phyloP scores from a whole-genome alignment of 2,797 vertebrate genomes.

The Pseudochromis fuscus region DNA sequence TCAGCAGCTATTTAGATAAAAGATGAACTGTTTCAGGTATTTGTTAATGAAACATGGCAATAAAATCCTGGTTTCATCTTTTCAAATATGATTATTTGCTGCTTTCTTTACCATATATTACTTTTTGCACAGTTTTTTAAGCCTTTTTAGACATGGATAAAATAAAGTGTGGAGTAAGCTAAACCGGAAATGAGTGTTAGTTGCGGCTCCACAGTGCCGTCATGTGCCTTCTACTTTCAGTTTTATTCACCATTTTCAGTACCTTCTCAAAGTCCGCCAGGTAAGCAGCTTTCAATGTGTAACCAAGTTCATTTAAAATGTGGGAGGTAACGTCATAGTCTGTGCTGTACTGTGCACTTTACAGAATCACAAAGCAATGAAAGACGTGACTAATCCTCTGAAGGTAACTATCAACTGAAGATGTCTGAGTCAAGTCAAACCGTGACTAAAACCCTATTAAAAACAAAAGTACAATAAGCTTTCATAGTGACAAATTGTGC shows the following conservation, averaged over 20 bases:
- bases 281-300: neutral
- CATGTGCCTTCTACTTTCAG: neutral
- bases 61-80: neutral
- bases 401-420: neutral
- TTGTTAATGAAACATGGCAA: too few relatives aligned
- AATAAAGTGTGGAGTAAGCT: neutral
- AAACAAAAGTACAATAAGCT: neutral
- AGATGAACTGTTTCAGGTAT: too few relatives aligned
- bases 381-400: constrained; percentile 17
- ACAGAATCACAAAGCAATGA: constrained; percentile 1
- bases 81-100: neutral
- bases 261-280: neutral
- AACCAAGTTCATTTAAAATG: neutral
- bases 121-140: too few relatives aligned
- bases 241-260: neutral
- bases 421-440: constrained; percentile 6
- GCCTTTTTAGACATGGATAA: neutral
- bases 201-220: neutral
- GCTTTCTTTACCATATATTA: too few relatives aligned
- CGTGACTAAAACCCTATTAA: neutral
- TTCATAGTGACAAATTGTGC: neutral
- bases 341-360: neutral
- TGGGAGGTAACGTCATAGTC: neutral
- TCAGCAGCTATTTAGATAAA: too few relatives aligned
- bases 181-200: neutral